Evolutionary conservation across 1,140 invertebrate genomes (phyloP).

Genomic region (Venustaconcha ellipsiformis): DNA sequence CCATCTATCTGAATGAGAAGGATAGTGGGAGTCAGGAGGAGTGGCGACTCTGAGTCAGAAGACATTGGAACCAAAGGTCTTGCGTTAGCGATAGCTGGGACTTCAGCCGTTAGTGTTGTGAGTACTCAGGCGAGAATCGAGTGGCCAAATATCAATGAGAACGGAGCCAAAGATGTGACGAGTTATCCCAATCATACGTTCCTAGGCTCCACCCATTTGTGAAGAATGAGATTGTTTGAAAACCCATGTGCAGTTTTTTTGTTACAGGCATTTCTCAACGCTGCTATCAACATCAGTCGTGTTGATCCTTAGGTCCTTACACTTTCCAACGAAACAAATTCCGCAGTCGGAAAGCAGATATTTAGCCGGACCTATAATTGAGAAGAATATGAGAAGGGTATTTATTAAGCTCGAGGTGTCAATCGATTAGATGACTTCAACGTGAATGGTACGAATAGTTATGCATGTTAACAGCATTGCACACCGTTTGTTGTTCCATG

Average conservation of each 20-base stretch:
- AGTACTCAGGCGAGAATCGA: constrained; percentile 1
- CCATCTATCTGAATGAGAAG: constrained; percentile 20
- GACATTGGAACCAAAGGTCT: constrained; percentile 10
- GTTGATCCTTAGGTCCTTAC: not conserved
- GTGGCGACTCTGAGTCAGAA: constrained; percentile 8
- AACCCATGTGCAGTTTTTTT: not conserved
- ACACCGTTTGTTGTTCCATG: constrained; percentile 5
- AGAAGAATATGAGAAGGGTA: constrained; percentile 6
- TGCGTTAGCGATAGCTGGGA: constrained; percentile 8
- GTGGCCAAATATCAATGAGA: not conserved
- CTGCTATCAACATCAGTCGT: not conserved
- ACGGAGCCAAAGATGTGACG: constrained; percentile 6
- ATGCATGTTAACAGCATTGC: constrained; percentile 30
- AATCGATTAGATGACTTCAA: constrained; percentile 14
- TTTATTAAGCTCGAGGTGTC: constrained; percentile 7
- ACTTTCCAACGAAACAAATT: constrained; percentile 6
- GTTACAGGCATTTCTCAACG: not conserved
- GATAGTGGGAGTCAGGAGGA: constrained; percentile 1
- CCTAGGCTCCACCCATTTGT: constrained; percentile 18
- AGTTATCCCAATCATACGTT: constrained; percentile 6
- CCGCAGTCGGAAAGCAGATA: constrained; percentile 1
- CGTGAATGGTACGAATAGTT: constrained; percentile 13
- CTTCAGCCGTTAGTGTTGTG: constrained; percentile 12
- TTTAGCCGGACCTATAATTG: not conserved
- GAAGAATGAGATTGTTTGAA: constrained; percentile 18